A percentile compares a stretch with the other conserved stretches of the same genome.
Evolutionary conservation across 2,888 invertebrate species (phyloP).

Genomic region (Spilosoma lubricipeda): DNA sequence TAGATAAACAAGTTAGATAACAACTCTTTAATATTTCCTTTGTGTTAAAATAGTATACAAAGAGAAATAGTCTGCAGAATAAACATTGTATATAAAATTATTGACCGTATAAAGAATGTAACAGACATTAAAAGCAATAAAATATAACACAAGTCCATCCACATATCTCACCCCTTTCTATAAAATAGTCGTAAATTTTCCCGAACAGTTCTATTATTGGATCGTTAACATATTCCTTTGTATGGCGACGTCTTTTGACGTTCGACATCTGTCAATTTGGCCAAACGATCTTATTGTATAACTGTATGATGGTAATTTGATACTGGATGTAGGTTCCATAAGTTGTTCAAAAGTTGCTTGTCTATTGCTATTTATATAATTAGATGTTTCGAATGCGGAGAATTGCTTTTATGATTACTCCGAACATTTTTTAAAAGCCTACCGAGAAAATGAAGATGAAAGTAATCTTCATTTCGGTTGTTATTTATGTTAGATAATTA

Average conservation of each 20-base stretch:
- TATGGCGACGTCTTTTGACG: neutral
- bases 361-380: neutral
- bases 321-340: constrained; percentile 11
- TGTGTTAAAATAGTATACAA: too few species aligned
- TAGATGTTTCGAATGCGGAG: neutral
- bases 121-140: neutral
- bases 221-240: neutral
- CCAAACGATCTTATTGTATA: constrained; percentile 9
- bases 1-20: too few species aligned
- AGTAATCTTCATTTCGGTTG: neutral
- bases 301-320: constrained; percentile 16
- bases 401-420: neutral
- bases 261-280: neutral
- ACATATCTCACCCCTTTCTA: neutral
- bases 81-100: neutral
- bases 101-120: neutral
- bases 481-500: neutral
- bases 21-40: too few species aligned
- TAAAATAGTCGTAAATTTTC: neutral
- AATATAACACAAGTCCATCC: neutral
- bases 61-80: neutral
- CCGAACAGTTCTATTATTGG: neutral
- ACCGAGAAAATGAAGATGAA: neutral
- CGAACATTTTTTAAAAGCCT: neutral
- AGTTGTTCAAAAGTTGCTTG: neutral